Conservation (phyloP, 2,888 invertebrate species). For the Horisme vitalbata region DNA sequence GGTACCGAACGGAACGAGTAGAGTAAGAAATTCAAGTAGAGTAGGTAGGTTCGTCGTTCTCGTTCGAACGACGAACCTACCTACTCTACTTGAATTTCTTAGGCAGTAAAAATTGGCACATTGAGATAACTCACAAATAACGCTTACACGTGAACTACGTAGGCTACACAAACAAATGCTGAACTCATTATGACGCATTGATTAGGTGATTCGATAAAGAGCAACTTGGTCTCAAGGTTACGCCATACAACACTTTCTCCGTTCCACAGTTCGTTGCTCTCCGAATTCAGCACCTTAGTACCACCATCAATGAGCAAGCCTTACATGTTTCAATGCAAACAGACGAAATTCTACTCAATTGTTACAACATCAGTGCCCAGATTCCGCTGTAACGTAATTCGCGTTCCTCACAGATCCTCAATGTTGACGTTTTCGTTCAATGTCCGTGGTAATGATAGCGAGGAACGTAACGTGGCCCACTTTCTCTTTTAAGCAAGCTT, state of each 20-base stretch:
- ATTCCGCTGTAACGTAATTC: slow-evolving; percentile 37
- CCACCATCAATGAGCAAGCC: slow-evolving; percentile 55
- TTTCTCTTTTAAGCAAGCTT: slow-evolving; percentile 79
- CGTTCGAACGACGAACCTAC: too few relatives aligned
- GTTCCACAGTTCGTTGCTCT: slow-evolving; percentile 75
- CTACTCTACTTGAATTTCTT: too few relatives aligned
- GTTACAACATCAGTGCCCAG: slow-evolving; percentile 37
- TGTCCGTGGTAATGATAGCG: slow-evolving; percentile 78
- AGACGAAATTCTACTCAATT: slow-evolving; percentile 40
- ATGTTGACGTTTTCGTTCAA: slow-evolving; percentile 77
- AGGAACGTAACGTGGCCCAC: slow-evolving; percentile 82
- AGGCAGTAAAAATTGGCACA: too few relatives aligned
- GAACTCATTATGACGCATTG: slow-evolving; percentile 62
- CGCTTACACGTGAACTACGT: too few relatives aligned
- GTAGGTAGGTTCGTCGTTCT: too few relatives aligned
- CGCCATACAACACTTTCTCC: slow-evolving; percentile 79
- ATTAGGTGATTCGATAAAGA: slow-evolving; percentile 70
- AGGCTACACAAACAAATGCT: slow-evolving; percentile 26
- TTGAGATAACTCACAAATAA: too few relatives aligned
- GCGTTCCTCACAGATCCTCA: slow-evolving; percentile 52
- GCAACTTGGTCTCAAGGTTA: slow-evolving; percentile 76
- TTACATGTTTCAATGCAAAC: slow-evolving; percentile 41
- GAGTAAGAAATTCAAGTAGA: too few relatives aligned
- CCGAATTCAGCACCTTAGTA: slow-evolving; percentile 74
- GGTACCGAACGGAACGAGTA: too few relatives aligned